phyloP scores from a whole-genome alignment of 2,113 vertebrate genomes.

The Forbesichthys agassizii region DNA sequence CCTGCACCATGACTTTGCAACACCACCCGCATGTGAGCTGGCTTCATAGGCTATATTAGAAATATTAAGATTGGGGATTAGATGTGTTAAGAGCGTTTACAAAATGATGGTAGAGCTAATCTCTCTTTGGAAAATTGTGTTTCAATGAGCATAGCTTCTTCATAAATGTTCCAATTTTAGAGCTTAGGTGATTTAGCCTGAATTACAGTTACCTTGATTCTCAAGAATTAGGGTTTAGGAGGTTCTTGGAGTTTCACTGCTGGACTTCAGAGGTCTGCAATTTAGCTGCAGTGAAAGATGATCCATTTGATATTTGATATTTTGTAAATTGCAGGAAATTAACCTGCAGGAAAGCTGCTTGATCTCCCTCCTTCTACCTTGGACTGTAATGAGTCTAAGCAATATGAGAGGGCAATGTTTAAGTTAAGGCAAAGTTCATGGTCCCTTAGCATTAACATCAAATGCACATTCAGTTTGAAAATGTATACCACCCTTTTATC shows the following conservation, averaged over 20 bases:
- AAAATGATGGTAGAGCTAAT: slow-evolving; percentile 38
- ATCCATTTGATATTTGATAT: slow-evolving; percentile 68
- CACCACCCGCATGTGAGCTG: neutral
- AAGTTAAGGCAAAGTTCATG: slow-evolving; percentile 9
- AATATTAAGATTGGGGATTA: slow-evolving; percentile 20
- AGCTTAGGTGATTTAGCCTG: slow-evolving; percentile 27
- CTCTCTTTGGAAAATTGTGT: slow-evolving; percentile 54
- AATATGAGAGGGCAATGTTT: slow-evolving; percentile 53
- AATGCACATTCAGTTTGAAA: slow-evolving; percentile 12
- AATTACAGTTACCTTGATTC: slow-evolving; percentile 57
- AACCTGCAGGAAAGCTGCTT: slow-evolving; percentile 60
- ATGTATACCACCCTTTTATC: slow-evolving; percentile 5
- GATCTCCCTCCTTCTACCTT: slow-evolving; percentile 58
- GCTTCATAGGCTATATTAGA: neutral
- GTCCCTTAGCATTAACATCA: slow-evolving; percentile 21
- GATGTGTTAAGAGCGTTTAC: slow-evolving; percentile 25
- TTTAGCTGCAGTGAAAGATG: slow-evolving; percentile 59
- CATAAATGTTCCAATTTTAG: slow-evolving; percentile 37
- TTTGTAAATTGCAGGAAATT: slow-evolving; percentile 69
- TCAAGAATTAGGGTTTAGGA: slow-evolving; percentile 58
- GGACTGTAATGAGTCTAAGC: slow-evolving; percentile 61
- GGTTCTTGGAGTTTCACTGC: slow-evolving; percentile 38
- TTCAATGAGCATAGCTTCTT: slow-evolving; percentile 59
- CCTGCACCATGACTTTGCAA: slow-evolving; percentile 46
- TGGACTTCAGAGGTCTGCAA: slow-evolving; percentile 50